Conservation (phyloP, 2,888 invertebrate genomes). For the Mesochorus sp. region DNA sequence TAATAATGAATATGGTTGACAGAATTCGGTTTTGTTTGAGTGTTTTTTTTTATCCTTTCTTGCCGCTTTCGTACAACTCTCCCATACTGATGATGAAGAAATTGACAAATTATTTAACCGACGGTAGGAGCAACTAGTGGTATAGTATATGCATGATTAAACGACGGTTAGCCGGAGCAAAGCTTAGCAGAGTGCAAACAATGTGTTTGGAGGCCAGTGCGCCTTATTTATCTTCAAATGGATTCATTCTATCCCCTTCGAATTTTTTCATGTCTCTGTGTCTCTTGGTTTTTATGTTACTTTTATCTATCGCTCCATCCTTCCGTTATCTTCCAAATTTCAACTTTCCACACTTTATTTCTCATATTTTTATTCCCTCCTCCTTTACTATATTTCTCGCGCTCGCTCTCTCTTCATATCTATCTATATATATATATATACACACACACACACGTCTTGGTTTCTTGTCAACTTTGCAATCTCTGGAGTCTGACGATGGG, state of each 20-base stretch:
- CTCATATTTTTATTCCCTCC: constrained; percentile 3
- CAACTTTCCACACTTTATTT: neutral
- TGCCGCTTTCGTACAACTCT: constrained; percentile 51
- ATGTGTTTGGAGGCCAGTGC: constrained; percentile 93
- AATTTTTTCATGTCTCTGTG: constrained; percentile 56
- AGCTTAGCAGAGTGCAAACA: constrained; percentile 90
- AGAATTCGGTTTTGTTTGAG: constrained; percentile 49
- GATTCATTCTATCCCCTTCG: constrained; percentile 50
- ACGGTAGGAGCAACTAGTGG: constrained; percentile 70
- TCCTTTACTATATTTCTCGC: constrained; percentile 9
- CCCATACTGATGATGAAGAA: constrained; percentile 60
- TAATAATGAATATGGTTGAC: constrained; percentile 57
- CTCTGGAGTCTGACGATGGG: constrained; percentile 31
- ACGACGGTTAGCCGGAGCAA: constrained; percentile 76
- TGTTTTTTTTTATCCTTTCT: constrained; percentile 48
- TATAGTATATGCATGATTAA: constrained; percentile 71
- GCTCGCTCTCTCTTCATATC: too few species aligned
- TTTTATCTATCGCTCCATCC: constrained; percentile 52
- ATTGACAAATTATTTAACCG: constrained; percentile 66
- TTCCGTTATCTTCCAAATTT: constrained; percentile 1
- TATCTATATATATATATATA: too few species aligned
- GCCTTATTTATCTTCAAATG: constrained; percentile 72
- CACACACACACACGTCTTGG: too few species aligned
- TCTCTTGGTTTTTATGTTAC: constrained; percentile 58
- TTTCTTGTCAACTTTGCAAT: constrained; percentile 9